phyloP scores from a whole-genome alignment of 2,797 vertebrate genomes.

The Xiphophorus birchmanni region DNA sequence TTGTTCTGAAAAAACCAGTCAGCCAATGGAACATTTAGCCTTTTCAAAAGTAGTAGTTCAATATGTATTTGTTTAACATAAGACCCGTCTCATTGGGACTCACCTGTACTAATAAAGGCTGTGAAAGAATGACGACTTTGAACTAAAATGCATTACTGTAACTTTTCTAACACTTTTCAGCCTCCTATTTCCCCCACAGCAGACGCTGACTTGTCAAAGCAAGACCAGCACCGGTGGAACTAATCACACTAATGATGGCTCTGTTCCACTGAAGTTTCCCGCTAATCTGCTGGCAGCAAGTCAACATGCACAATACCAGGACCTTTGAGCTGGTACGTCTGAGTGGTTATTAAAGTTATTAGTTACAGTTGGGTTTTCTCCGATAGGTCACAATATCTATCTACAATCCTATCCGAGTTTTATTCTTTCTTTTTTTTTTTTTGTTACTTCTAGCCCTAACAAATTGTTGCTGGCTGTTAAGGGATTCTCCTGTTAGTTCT shows the following conservation, averaged over 20 bases:
- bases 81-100: background rate
- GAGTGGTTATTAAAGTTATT: slow-evolving; percentile 36
- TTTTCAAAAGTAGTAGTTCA: background rate
- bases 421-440: background rate
- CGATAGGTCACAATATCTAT: slow-evolving; percentile 22
- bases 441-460: slow-evolving; percentile 10
- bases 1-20: background rate
- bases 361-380: slow-evolving; percentile 38
- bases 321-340: slow-evolving; percentile 28
- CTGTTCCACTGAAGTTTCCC: slow-evolving; percentile 33
- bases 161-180: background rate
- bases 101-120: background rate
- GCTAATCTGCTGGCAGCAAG: slow-evolving; percentile 32
- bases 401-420: slow-evolving; percentile 4
- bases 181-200: background rate
- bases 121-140: slow-evolving; percentile 3
- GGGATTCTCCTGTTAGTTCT: background rate
- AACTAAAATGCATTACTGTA: background rate
- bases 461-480: slow-evolving; percentile 15
- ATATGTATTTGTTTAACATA: background rate
- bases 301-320: slow-evolving; percentile 18
- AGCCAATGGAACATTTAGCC: background rate
- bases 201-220: slow-evolving; percentile 14
- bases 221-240: slow-evolving; percentile 29
- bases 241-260: slow-evolving; percentile 47